Evolutionary conservation across 2,797 vertebrate genomes (phyloP), one percentile per base, ranked within the genome.

Genomic region (Typhlichthys eigenmanni): DNA sequence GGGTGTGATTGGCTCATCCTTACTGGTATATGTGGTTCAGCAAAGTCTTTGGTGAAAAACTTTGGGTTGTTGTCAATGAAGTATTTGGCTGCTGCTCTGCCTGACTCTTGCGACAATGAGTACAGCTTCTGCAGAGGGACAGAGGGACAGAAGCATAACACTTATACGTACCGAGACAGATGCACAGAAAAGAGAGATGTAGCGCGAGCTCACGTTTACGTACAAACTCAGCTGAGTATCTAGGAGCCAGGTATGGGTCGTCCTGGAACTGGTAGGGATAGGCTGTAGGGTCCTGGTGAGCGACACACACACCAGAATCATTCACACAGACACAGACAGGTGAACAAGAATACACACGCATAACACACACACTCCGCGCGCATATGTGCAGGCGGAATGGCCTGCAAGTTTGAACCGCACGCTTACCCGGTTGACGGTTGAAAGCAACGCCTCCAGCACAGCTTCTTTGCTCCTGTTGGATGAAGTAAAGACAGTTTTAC

Each of bases 1-100:
- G 52, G 10, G 13, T 45, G 14, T 19, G 8, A 48, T 19, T 60
- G 32, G 46, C n/a, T 9, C 1, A 32, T 50, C 83, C 94, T 95
- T 91, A 99, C 98, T 47, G 93, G 93, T 82, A 99, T 75, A 0
- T 95, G 94, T 16, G 98, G 98, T 46, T 95, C 94, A 49, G 96
- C 93, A 57, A 93, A 84, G 74, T 95, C 94, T 79, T 93, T 96
- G 75, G 93, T 92, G 91, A 99, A 99, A 78, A 94, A 95, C 12
- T 93, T 92, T 6, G 96, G 95, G 62, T 95, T 89, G 4, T 59
- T 92, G 65, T 92, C 89, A 75, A 98, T 46, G 50, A 99, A 91
- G 74, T 90, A 98, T 69, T 93, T 96, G 3, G 96, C 97, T 58
- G 95, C 94, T 76, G 91, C 90, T 85, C 71, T 89, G 3, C 98